Base-by-base conservation (phyloP, 2,113 vertebrate species). In the Actenoides hombroni region DNA sequence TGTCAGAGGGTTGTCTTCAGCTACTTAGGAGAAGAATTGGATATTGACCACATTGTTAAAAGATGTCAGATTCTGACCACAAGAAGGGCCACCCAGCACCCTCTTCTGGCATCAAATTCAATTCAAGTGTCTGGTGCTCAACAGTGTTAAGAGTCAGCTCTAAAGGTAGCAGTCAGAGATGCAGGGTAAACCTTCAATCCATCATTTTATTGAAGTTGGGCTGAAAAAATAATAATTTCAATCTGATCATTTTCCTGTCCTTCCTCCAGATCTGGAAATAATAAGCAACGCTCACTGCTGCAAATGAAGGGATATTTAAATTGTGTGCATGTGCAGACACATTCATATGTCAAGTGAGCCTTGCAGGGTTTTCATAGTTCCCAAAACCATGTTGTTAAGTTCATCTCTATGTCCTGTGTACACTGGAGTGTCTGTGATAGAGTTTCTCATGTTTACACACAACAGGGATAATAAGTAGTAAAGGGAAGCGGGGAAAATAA, bases 201-300 rank as follows among this genome's bases (percentile, higher is more conserved):
- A n/a, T 3, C 1, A 0, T 9, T 64, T 83, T 44, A 13, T 0
- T 60, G 42, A 89, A 57, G 5, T 18, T 68, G 11, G 11, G 4
- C 19, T 70, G 42, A 71, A 68, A 51, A 87, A 42, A 1, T 9
- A 53, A 39, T 11, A 0, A 15, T 28, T 90, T 75, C 29, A 56
- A 61, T 26, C 5, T n/a, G 26, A 60, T 28, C 1, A 0, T 49
- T 67, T 69, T 83, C 39, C 48, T 61, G 31, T 35, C 4, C 19
- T 49, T 33, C 4, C 16, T 93, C 23, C n/a, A 59, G 21, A 77
- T 77, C 7, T 49, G 19, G 56, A 95, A 91, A 79, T 40, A 83
- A 70, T 14, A 68, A 89, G 14, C 10, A 64, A 37, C 5, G 20
- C 19, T 79, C 10, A 57, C 4, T n/a, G 42, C 67, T 48, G 28